These are phyloP conservation scores for Halcyon senegalensis DNA, from an alignment of 2,113 vertebrate genomes.

Conservation along the genomic window DNA sequence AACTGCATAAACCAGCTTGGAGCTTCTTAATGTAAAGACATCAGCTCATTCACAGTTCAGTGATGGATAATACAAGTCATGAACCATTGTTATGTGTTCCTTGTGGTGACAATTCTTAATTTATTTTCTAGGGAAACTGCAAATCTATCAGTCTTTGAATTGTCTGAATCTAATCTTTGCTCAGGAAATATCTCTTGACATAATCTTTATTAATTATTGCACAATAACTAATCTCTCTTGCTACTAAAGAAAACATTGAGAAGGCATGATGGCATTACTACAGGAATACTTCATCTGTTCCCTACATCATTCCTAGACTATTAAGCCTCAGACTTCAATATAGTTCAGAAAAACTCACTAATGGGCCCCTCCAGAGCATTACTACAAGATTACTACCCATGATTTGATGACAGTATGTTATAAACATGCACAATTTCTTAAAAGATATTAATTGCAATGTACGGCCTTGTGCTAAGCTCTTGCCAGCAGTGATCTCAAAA, in stretches of 20 bases:
- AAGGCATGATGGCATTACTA: neutral
- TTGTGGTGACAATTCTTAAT: neutral
- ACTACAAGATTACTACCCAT: neutral
- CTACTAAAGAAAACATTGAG: neutral
- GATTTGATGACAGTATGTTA: neutral
- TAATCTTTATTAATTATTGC: constrained; percentile 10
- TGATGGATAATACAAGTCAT: neutral
- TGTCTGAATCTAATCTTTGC: neutral
- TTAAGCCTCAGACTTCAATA: neutral
- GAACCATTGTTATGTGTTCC: neutral
- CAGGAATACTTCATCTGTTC: neutral
- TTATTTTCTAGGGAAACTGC: neutral
- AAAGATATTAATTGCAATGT: neutral
- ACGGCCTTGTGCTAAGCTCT: neutral
- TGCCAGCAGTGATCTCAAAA: neutral
- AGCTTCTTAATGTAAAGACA: neutral
- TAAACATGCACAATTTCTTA: neutral
- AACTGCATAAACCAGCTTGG: neutral
- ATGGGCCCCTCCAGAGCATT: neutral
- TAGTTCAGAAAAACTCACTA: neutral
- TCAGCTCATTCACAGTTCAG: neutral
- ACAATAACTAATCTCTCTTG: neutral
- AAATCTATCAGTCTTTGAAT: neutral
- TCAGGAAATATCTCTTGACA: neutral
- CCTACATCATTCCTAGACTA: neutral